phyloP scores from a whole-genome alignment of 2,797 vertebrate genomes.

The Buceros bicornis region DNA sequence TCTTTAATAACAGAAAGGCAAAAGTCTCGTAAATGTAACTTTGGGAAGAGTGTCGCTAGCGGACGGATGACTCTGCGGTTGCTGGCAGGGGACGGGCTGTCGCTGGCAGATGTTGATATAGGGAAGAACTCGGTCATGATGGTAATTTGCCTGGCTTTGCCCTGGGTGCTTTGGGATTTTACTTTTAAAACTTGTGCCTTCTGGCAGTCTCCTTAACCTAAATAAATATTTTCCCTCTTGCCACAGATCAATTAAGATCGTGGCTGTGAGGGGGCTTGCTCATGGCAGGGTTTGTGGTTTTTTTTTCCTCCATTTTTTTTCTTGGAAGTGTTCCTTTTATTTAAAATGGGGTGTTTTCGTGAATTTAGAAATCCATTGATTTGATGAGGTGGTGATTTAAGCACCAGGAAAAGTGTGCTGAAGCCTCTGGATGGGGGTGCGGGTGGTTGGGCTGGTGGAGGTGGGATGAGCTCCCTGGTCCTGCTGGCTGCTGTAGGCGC shows the following conservation, averaged over 20 bases:
- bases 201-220: constrained; percentile 33
- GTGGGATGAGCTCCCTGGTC: background rate
- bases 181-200: constrained; percentile 8
- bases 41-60: accelerated
- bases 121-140: background rate
- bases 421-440: background rate
- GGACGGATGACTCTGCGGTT: background rate
- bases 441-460: accelerated
- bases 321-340: background rate
- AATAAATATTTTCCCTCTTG: constrained; percentile 19
- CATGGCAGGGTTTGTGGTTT: background rate
- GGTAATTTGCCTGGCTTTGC: constrained; percentile 12
- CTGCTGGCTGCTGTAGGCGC: accelerated
- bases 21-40: background rate
- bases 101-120: background rate
- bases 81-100: background rate
- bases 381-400: background rate
- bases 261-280: background rate
- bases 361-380: accelerated
- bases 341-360: background rate
- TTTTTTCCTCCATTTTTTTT: background rate
- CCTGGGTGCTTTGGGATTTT: constrained; percentile 2
- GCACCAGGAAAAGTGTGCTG: accelerated
- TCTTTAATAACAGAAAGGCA: background rate
- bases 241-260: background rate